Percentiles rank a stretch among this genome's conserved stretches.
These are phyloP conservation scores for Petrophora chlorosata DNA, from an alignment of 2,888 invertebrate species.

Conservation along the genomic window DNA sequence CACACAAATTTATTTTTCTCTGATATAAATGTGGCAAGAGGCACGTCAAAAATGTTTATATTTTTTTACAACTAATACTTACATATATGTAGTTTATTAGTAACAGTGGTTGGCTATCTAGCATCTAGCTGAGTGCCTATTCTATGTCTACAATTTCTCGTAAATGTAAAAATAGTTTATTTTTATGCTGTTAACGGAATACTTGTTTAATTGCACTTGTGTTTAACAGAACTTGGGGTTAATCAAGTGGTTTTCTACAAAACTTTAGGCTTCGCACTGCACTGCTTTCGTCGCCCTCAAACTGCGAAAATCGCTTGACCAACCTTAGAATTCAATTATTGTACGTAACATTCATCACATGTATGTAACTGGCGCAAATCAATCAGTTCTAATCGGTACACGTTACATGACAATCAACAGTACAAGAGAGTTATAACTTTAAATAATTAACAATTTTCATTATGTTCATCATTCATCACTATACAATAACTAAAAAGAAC, in stretches of 20 bases:
- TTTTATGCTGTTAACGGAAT: slow-evolving; percentile 7
- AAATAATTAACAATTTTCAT: slow-evolving; percentile 29
- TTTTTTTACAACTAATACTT: not conserved
- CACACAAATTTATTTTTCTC: too few species aligned
- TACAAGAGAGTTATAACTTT: slow-evolving; percentile 9
- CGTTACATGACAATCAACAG: slow-evolving; percentile 17
- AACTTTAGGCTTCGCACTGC: too few species aligned
- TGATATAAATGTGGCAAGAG: too few species aligned
- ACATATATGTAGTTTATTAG: not conserved
- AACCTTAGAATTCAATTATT: too few species aligned
- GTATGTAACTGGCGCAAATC: too few species aligned
- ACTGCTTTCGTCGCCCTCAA: too few species aligned
- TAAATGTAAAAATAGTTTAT: not conserved
- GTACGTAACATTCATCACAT: too few species aligned
- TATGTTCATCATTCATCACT: slow-evolving; percentile 19
- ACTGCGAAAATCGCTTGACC: too few species aligned
- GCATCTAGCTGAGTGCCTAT: slow-evolving; percentile 6
- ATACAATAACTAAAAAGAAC: slow-evolving; percentile 28
- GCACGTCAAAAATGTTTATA: not conserved
- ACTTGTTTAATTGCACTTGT: slow-evolving; percentile 23
- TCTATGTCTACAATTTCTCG: too few species aligned
- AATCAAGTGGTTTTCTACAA: too few species aligned
- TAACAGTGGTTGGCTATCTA: slow-evolving; percentile 18
- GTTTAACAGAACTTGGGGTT: not conserved
- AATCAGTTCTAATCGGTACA: too few species aligned